Evolutionary conservation across 2,797 vertebrate species (phyloP).

Genomic region (Carcharodon carcharias): DNA sequence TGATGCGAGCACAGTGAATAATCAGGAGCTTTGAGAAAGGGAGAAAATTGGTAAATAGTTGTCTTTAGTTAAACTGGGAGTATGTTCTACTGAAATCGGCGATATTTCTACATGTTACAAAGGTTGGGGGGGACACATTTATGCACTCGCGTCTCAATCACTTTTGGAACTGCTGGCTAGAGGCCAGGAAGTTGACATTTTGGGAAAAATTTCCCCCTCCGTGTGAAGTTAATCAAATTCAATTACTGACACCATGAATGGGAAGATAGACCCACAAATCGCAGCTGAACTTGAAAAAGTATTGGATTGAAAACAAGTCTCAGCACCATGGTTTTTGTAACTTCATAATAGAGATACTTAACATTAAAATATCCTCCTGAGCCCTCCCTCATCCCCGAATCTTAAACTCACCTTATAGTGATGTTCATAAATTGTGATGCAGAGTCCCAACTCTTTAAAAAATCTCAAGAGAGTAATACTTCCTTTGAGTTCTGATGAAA

Average conservation of each 20-base stretch:
- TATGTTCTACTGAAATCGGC: background rate
- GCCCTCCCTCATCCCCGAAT: background rate
- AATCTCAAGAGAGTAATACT: background rate
- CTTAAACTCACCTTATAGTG: background rate
- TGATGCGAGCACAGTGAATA: background rate
- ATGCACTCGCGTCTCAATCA: background rate
- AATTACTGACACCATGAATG: background rate
- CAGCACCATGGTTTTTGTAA: background rate
- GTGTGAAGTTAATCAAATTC: conserved; percentile 9
- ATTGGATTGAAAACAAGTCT: background rate
- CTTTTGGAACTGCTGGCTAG: background rate
- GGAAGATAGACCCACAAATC: background rate
- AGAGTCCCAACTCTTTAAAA: background rate
- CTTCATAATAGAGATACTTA: background rate
- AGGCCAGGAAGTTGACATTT: background rate
- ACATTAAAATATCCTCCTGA: background rate
- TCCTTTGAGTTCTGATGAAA: background rate
- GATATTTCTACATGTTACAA: background rate
- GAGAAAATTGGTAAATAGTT: background rate
- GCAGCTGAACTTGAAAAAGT: background rate
- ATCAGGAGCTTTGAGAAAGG: background rate
- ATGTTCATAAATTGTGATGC: background rate
- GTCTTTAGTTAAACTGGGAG: background rate
- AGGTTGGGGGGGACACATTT: background rate
- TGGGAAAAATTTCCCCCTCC: background rate